Conservation (phyloP, 2,888 invertebrate genomes). For the Campaea margaritaria region DNA sequence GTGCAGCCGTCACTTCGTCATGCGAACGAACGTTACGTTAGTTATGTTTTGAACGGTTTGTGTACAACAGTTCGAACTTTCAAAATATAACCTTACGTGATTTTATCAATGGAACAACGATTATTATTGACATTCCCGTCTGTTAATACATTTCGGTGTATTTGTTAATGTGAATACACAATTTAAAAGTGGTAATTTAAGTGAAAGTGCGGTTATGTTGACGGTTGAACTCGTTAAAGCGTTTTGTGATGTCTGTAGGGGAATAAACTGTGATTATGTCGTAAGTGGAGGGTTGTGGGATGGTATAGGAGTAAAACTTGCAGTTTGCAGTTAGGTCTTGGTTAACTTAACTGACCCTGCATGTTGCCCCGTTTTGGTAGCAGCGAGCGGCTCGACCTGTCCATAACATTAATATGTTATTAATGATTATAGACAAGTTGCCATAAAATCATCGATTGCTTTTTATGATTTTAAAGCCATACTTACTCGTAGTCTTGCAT, state of each 20-base stretch:
- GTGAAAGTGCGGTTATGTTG: conserved; percentile 78
- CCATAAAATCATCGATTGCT: conserved; percentile 29
- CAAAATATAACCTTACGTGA: conserved; percentile 25
- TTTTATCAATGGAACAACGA: conserved; percentile 64
- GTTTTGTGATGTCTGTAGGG: conserved; percentile 15
- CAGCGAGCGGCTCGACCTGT: conserved; percentile 26
- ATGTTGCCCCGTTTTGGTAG: conserved; percentile 29
- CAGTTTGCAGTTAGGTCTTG: conserved; percentile 2
- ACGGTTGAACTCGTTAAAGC: conserved; percentile 57
- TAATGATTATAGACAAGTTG: conserved; percentile 35
- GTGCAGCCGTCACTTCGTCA: conserved; percentile 55
- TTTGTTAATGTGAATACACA: conserved; percentile 40
- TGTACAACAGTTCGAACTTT: conserved; percentile 34
- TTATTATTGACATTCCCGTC: conserved; percentile 32
- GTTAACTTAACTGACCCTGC: conserved; percentile 24
- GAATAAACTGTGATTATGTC: conserved; percentile 25
- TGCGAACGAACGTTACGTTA: conserved; percentile 73
- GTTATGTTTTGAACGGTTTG: conserved; percentile 72
- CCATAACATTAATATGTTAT: conserved; percentile 16
- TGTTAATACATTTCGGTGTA: conserved; percentile 35
- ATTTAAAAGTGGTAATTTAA: conserved; percentile 31
- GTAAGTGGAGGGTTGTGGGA: conserved; percentile 35
- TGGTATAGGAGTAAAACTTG: conserved; percentile 6
- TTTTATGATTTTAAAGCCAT: conserved; percentile 19
- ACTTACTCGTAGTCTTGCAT: not conserved